phyloP scores from a whole-genome alignment of 2,797 vertebrate genomes.

The Dermochelys coriacea region DNA sequence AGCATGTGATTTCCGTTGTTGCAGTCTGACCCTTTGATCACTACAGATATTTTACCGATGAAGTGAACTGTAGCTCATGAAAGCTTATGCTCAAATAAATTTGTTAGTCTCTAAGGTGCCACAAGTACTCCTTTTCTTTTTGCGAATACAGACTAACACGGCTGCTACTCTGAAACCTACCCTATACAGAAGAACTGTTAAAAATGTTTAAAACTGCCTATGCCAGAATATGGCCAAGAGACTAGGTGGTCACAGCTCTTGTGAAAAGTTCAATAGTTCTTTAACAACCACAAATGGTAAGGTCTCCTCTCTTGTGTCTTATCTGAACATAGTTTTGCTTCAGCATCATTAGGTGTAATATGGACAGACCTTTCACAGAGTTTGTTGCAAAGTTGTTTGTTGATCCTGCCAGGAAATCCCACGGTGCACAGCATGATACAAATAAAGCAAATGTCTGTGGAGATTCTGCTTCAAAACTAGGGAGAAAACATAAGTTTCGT shows the following conservation, averaged over 20 bases:
- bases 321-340: neutral
- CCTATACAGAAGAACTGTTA: neutral
- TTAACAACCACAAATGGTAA: neutral
- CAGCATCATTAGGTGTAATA: neutral
- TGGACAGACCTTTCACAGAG: slow-evolving; percentile 44
- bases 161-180: too few species aligned
- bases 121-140: too few species aligned
- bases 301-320: neutral
- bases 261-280: fast-evolving
- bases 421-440: slow-evolving; percentile 59
- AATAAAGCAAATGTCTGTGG: slow-evolving; percentile 72
- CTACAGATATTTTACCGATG: neutral
- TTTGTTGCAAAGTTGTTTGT: slow-evolving; percentile 23
- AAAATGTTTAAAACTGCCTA: neutral
- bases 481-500: slow-evolving; percentile 73
- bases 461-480: slow-evolving; percentile 71
- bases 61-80: too few species aligned
- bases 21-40: neutral
- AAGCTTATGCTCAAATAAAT: too few species aligned
- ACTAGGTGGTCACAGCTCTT: fast-evolving
- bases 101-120: too few species aligned
- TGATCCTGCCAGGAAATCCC: slow-evolving; percentile 58
- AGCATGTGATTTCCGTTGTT: fast-evolving
- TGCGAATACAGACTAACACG: too few species aligned
- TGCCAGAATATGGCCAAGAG: neutral